Evolutionary conservation across 2,888 invertebrate species (phyloP).

Genomic region (Synanthedon formicaeformis): DNA sequence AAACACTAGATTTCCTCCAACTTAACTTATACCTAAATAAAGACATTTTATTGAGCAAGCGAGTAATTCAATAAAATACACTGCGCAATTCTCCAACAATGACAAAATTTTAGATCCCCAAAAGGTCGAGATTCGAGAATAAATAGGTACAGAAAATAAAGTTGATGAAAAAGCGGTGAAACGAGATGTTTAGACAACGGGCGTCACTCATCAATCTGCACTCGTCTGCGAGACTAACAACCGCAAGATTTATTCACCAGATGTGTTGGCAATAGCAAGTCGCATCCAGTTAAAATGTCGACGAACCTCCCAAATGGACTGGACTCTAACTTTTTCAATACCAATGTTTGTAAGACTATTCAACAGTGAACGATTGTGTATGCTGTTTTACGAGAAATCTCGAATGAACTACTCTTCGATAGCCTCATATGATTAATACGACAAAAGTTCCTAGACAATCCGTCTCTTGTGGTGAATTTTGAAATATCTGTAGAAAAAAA

Average conservation of each 20-base stretch:
- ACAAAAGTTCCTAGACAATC: constrained; percentile 15
- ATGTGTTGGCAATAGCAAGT: constrained; percentile 17
- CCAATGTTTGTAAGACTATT: constrained; percentile 32
- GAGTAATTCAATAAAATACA: too few species aligned
- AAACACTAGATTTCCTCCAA: too few species aligned
- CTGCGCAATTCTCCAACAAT: too few species aligned
- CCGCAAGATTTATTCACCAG: constrained; percentile 28
- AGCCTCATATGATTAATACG: constrained; percentile 12
- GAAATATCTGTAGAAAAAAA: neutral
- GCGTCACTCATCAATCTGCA: constrained; percentile 26
- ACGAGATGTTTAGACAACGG: constrained; percentile 4
- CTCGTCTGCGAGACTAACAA: constrained; percentile 9
- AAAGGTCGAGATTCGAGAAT: too few species aligned
- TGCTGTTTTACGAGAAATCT: constrained; percentile 12
- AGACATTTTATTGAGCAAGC: too few species aligned
- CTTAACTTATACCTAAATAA: too few species aligned
- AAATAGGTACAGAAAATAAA: too few species aligned
- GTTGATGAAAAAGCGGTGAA: neutral
- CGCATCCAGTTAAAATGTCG: constrained; percentile 33
- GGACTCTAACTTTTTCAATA: constrained; percentile 42
- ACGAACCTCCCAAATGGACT: constrained; percentile 31
- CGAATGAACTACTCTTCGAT: neutral
- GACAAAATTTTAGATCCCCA: too few species aligned
- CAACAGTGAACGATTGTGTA: constrained; percentile 11
- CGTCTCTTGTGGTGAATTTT: constrained; percentile 6